Evolutionary conservation across 2,797 vertebrate genomes (phyloP).

Genomic region (Enteromius mattozi): DNA sequence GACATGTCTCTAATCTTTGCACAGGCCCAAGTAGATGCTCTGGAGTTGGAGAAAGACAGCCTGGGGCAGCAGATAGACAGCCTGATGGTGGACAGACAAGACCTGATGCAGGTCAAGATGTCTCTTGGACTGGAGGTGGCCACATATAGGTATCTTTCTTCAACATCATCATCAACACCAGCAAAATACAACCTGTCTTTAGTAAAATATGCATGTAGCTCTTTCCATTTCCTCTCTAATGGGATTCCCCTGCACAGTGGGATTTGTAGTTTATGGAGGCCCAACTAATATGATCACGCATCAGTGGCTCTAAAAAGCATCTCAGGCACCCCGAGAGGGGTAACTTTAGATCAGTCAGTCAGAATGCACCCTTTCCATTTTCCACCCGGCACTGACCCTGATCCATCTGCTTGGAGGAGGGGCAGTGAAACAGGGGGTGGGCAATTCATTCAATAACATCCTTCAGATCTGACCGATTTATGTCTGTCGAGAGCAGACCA

Average conservation of each 20-base stretch:
- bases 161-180: neutral
- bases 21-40: conserved; percentile 81
- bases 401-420: conserved; percentile 53
- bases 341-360: conserved; percentile 58
- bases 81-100: conserved; percentile 82
- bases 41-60: conserved; percentile 84
- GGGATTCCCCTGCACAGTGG: neutral
- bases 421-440: neutral
- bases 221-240: neutral
- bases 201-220: conserved; percentile 10
- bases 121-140: conserved; percentile 90
- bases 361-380: conserved; percentile 50
- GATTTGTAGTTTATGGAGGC: conserved; percentile 21
- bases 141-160: conserved; percentile 87
- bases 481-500: neutral
- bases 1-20: conserved; percentile 54
- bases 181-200: neutral
- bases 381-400: conserved; percentile 69
- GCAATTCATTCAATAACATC: conserved; percentile 17
- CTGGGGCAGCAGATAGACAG: conserved; percentile 80
- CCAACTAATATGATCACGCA: conserved; percentile 45
- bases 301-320: conserved; percentile 56
- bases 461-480: neutral
- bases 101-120: conserved; percentile 88
- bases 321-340: conserved; percentile 53